Evolutionary conservation across 2,888 invertebrate species (phyloP).

Genomic region (Pseudeuparius sepicola): DNA sequence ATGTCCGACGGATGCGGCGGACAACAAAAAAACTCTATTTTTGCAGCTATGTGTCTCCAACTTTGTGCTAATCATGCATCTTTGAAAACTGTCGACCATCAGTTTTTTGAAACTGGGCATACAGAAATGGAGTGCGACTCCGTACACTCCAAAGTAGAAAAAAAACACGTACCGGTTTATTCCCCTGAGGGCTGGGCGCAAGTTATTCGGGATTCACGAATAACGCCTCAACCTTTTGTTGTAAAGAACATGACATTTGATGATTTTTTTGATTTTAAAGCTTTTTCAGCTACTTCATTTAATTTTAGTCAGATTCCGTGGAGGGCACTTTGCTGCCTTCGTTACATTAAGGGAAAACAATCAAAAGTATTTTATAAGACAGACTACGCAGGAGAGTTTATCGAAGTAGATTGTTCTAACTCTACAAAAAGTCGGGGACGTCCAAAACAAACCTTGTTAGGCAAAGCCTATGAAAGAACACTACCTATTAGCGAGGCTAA

Average conservation of each 20-base stretch:
- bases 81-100: constrained; percentile 17
- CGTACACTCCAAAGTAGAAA: constrained; percentile 27
- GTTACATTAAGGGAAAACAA: constrained; percentile 13
- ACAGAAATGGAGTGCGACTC: constrained; percentile 15
- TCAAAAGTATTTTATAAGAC: too few relatives aligned
- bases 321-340: constrained; percentile 17
- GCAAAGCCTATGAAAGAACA: constrained; percentile 10
- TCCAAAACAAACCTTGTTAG: constrained; percentile 10
- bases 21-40: constrained; percentile 18
- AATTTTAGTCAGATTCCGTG: constrained; percentile 14
- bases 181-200: constrained; percentile 25
- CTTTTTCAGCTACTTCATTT: constrained; percentile 1
- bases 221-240: constrained; percentile 19
- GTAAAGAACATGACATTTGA: constrained; percentile 17
- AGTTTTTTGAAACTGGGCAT: constrained; percentile 24
- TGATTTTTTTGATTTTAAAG: constrained; percentile 20
- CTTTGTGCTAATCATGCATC: constrained; percentile 14
- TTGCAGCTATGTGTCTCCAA: constrained; percentile 18
- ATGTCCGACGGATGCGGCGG: constrained; percentile 20
- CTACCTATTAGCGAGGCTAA: constrained; percentile 8
- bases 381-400: too few relatives aligned
- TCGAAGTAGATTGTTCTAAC: too few relatives aligned
- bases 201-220: constrained; percentile 21
- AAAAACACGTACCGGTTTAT: constrained; percentile 26
- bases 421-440: constrained; percentile 17